phyloP scores from a whole-genome alignment of 2,797 vertebrate species.

The Avahi laniger region DNA sequence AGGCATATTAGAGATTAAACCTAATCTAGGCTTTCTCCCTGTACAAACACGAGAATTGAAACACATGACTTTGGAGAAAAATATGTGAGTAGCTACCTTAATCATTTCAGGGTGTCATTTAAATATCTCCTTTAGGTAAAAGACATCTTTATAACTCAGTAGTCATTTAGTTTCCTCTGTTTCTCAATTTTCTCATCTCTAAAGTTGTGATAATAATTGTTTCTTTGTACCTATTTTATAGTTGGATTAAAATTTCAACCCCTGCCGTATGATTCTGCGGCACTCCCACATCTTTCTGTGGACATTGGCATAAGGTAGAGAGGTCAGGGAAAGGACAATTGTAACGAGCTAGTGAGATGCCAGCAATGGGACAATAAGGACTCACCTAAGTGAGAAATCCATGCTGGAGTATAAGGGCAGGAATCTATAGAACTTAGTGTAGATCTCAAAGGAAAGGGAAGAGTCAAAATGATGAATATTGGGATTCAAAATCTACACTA shows the following conservation, averaged over 20 bases:
- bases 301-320: not conserved
- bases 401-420: not conserved
- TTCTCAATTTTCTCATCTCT: not conserved
- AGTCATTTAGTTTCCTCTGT: not conserved
- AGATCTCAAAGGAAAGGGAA: not conserved
- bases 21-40: not conserved
- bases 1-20: not conserved
- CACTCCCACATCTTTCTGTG: not conserved
- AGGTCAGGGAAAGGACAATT: not conserved
- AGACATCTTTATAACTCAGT: not conserved
- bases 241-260: not conserved
- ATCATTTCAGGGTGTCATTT: not conserved
- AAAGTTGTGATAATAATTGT: not conserved
- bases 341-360: not conserved
- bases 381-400: not conserved
- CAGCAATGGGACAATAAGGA: not conserved
- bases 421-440: not conserved
- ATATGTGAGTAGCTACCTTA: not conserved
- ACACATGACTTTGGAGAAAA: not conserved
- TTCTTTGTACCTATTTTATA: not conserved
- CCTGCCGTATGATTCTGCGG: not conserved
- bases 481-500: conserved; percentile 10
- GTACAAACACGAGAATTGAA: not conserved
- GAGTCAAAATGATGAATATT: conserved; percentile 47
- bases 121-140: conserved; percentile 21